phyloP scores from a whole-genome alignment of 2,888 invertebrate genomes.

The Sialis lutaria region DNA sequence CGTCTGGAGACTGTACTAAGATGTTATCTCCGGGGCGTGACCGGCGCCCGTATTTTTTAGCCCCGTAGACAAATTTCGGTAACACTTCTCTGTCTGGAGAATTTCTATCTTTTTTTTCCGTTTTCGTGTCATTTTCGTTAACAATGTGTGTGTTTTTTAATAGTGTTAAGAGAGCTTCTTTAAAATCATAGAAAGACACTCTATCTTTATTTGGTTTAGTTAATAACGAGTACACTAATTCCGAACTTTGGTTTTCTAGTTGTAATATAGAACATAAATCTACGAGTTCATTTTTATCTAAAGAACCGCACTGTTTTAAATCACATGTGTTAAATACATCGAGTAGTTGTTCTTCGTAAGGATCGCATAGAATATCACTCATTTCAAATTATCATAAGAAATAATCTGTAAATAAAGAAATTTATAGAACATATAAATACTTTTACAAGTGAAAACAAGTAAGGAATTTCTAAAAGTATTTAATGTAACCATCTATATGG shows the following conservation, averaged over 20 bases:
- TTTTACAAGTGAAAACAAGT: too few species aligned
- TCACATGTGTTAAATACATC: slow-evolving; percentile 68
- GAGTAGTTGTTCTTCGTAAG: slow-evolving; percentile 66
- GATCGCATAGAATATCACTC: slow-evolving; percentile 32
- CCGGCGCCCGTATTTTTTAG: slow-evolving; percentile 58
- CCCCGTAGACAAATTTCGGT: slow-evolving; percentile 53
- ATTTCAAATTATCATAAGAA: slow-evolving; percentile 8
- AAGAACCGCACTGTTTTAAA: slow-evolving; percentile 44
- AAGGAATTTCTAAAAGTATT: too few species aligned
- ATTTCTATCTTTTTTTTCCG: slow-evolving; percentile 15
- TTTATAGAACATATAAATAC: too few species aligned
- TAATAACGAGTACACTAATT: slow-evolving; percentile 41
- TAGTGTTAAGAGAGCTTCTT: slow-evolving; percentile 53
- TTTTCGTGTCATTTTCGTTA: slow-evolving; percentile 13
- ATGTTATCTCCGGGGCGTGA: slow-evolving; percentile 35
- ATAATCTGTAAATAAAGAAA: too few species aligned
- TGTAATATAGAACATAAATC: slow-evolving; percentile 61
- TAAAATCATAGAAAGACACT: slow-evolving; percentile 57
- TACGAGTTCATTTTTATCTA: slow-evolving; percentile 46
- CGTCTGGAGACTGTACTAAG: slow-evolving; percentile 1
- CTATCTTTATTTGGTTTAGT: slow-evolving; percentile 27
- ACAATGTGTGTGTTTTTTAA: slow-evolving; percentile 35
- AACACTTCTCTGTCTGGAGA: slow-evolving; percentile 53
- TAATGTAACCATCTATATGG: too few species aligned
- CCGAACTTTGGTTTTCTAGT: slow-evolving; percentile 51